Evolutionary conservation across 2,797 vertebrate species (phyloP).

Genomic region (Myiotriccus ornatus): DNA sequence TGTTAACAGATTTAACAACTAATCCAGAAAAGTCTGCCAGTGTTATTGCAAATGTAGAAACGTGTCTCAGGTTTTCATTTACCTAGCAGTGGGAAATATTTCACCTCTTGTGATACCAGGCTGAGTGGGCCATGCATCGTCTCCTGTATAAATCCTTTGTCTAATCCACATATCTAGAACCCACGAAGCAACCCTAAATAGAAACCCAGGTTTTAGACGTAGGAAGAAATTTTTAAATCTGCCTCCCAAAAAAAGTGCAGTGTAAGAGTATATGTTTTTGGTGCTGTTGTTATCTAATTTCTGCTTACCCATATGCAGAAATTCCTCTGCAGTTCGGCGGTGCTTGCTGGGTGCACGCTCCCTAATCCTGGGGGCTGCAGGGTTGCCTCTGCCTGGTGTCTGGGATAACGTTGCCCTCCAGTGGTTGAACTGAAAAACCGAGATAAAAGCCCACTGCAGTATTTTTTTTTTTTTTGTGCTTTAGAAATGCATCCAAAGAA

Average conservation of each 20-base stretch:
- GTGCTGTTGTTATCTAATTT: neutral
- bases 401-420: constrained; percentile 34
- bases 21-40: neutral
- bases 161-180: neutral
- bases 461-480: neutral
- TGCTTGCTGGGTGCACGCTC: fast-evolving
- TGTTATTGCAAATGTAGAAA: neutral
- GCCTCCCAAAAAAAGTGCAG: neutral
- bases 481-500: neutral
- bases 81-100: neutral
- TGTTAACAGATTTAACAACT: neutral
- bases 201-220: neutral
- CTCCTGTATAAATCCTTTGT: neutral
- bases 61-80: neutral
- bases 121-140: neutral
- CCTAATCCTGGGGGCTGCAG: fast-evolving
- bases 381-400: neutral
- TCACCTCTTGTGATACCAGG: neutral
- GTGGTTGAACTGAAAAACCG: constrained; percentile 15
- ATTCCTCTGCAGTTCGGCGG: neutral
- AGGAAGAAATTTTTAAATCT: neutral
- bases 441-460: neutral
- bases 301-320: neutral
- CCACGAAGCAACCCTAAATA: neutral
- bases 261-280: neutral